phyloP scores from a whole-genome alignment of 2,888 invertebrate species.

The Coecobrya sp. region DNA sequence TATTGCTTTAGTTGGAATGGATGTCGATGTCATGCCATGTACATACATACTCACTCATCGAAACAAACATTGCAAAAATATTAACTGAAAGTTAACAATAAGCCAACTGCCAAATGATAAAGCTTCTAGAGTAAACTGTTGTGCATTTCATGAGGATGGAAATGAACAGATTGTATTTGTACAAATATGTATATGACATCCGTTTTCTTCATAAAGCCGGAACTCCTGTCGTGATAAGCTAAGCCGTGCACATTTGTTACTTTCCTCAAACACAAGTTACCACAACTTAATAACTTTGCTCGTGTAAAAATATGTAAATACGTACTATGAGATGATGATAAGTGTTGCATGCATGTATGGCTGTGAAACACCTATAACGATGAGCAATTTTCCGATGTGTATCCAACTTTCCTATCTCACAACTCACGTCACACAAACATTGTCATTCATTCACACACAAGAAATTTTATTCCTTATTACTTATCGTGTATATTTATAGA shows the following conservation, averaged over 20 bases:
- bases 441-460: neutral
- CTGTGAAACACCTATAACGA: neutral
- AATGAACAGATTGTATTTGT: constrained; percentile 38
- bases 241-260: constrained; percentile 58
- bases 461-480: neutral
- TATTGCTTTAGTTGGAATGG: neutral
- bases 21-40: no score
- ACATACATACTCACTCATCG: no score
- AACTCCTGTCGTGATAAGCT: constrained; percentile 78
- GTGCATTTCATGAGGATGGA: constrained; percentile 32
- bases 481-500: constrained; percentile 29
- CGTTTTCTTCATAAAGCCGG: constrained; percentile 78
- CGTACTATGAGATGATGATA: neutral
- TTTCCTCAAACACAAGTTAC: constrained; percentile 23
- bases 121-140: neutral
- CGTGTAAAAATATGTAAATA: neutral
- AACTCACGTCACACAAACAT: neutral
- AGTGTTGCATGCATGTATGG: neutral
- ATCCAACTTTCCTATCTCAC: constrained; percentile 25
- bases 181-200: constrained; percentile 62
- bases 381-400: neutral
- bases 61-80: constrained; percentile 46
- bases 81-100: neutral
- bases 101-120: constrained; percentile 40
- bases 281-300: constrained; percentile 19